Conservation (phyloP, 1,140 invertebrate species). For the Caenorhabditis elegans region WBcel235 BX284603.4:9994501-9995000, state of each 20-base stretch:
- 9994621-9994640: constrained; percentile 44
- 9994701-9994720: constrained; percentile 41
- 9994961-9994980: too few relatives aligned
- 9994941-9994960: background rate
- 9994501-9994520: too few relatives aligned
- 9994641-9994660: constrained; percentile 41
- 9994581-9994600: constrained; percentile 43
- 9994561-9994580: constrained; percentile 37
- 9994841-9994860: constrained; percentile 49
- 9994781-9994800: constrained; percentile 32
- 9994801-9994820: background rate
- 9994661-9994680: constrained; percentile 47
- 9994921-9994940: background rate
- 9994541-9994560: too few relatives aligned
- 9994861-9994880: constrained; percentile 45
- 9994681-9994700: constrained; percentile 45
- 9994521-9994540: too few relatives aligned
- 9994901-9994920: constrained; percentile 66
- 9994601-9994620: constrained; percentile 34
- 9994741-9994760: constrained; percentile 53
- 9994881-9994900: constrained; percentile 49
- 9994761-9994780: constrained; percentile 39
- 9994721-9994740: constrained; percentile 50
- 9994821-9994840: constrained; percentile 28
- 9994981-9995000: too few relatives aligned